phyloP scores from a whole-genome alignment of 2,113 vertebrate species.

The Oreochromis aureus region DNA sequence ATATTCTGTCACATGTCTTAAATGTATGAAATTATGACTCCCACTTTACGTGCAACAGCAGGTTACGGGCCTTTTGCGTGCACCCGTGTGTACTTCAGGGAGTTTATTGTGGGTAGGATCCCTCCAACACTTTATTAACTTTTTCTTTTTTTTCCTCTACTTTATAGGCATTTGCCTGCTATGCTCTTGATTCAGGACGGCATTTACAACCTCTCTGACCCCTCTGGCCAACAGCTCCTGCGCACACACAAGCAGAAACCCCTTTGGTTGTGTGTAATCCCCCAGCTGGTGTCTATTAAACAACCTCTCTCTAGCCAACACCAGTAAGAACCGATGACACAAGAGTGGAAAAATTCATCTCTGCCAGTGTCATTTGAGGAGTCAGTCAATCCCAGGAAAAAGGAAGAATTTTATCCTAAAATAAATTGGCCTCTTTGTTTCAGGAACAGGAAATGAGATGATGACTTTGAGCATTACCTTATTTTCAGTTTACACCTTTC shows the following conservation, averaged over 20 bases:
- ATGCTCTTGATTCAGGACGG: background rate
- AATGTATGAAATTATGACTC: slow-evolving; percentile 26
- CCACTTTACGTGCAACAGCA: background rate
- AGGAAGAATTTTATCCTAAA: background rate
- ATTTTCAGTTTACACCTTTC: slow-evolving; percentile 45
- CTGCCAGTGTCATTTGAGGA: slow-evolving; percentile 7
- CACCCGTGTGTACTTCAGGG: background rate
- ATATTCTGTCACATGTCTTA: slow-evolving; percentile 9
- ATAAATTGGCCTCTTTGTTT: background rate
- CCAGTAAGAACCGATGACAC: slow-evolving; percentile 7
- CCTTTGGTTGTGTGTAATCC: background rate
- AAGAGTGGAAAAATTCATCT: slow-evolving; percentile 21
- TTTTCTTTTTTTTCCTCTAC: background rate
- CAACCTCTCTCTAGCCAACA: slow-evolving; percentile 8
- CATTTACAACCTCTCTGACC: background rate
- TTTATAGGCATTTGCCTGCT: background rate
- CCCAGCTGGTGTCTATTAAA: slow-evolving; percentile 35
- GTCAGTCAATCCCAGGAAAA: background rate
- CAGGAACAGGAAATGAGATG: slow-evolving; percentile 35
- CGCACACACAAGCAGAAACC: background rate
- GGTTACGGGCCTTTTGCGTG: background rate
- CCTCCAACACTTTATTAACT: background rate
- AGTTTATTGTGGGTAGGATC: background rate
- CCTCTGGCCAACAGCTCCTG: background rate
- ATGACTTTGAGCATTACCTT: slow-evolving; percentile 13